Evolutionary conservation across 1,140 invertebrate species (phyloP).

Genomic region (Drosophila biarmipes): DNA sequence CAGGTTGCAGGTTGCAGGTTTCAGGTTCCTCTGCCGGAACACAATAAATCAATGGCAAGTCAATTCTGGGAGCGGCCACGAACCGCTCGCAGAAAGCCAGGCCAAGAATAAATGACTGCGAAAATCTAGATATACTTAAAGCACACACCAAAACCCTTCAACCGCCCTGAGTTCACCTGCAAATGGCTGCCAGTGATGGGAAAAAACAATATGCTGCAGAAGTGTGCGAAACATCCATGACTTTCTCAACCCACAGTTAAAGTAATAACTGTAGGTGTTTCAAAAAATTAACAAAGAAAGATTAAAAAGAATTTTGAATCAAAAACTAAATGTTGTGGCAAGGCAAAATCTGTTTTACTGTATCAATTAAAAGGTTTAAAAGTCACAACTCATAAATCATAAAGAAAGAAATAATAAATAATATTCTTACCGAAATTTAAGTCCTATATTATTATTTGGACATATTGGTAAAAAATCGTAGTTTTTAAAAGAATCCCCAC

Average conservation of each 20-base stretch:
- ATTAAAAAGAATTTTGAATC: too few species aligned
- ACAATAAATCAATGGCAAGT: slow-evolving; percentile 76
- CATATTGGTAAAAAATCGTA: too few species aligned
- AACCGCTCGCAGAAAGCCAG: slow-evolving; percentile 23
- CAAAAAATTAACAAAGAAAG: too few species aligned
- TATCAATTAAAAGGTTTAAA: too few species aligned
- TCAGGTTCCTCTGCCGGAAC: background rate
- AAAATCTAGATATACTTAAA: slow-evolving; percentile 62
- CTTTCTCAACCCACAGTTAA: background rate
- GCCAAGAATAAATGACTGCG: slow-evolving; percentile 59
- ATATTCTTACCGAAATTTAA: too few species aligned
- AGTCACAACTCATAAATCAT: too few species aligned
- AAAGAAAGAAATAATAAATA: too few species aligned
- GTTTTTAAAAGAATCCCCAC: too few species aligned
- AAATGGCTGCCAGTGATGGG: slow-evolving; percentile 5
- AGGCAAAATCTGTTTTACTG: too few species aligned
- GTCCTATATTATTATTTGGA: too few species aligned
- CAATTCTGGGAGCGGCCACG: slow-evolving; percentile 43
- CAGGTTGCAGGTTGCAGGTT: slow-evolving; percentile 3
- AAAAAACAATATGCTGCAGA: background rate
- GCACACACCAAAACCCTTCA: slow-evolving; percentile 4
- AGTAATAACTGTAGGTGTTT: too few species aligned
- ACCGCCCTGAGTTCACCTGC: background rate
- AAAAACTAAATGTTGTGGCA: too few species aligned
- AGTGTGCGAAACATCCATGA: background rate